phyloP scores from a whole-genome alignment of 2,113 vertebrate species.

The Megalops atlanticus region DNA sequence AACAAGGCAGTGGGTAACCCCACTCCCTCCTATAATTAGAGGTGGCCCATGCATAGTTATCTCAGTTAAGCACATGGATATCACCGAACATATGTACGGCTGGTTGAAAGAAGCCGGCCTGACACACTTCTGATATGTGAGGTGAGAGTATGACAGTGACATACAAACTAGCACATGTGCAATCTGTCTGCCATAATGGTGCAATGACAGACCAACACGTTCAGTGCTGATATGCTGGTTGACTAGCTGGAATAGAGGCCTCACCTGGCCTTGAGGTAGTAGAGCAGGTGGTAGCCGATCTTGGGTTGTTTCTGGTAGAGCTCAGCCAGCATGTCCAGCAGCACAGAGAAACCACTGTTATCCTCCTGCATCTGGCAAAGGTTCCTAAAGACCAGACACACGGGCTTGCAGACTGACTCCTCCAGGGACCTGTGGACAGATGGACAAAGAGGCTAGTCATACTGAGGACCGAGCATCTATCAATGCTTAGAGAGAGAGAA shows the following conservation, averaged over 20 bases:
- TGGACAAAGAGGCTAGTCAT: background rate
- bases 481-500: no score
- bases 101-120: background rate
- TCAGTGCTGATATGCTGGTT: no score
- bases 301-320: slow-evolving; percentile 97
- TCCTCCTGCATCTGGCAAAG: slow-evolving; percentile 97
- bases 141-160: no score
- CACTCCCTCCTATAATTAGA: background rate
- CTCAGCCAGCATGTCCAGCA: slow-evolving; percentile 89
- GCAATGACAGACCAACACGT: no score
- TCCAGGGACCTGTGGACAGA: slow-evolving; percentile 68
- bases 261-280: slow-evolving; percentile 92
- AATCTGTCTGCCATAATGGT: no score
- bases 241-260: background rate
- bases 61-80: background rate
- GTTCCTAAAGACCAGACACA: slow-evolving; percentile 95
- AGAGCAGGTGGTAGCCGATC: slow-evolving; percentile 93
- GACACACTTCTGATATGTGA: no score
- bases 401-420: slow-evolving; percentile 90
- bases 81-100: background rate
- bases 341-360: slow-evolving; percentile 88
- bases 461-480: no score
- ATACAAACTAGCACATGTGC: no score
- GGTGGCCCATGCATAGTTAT: background rate
- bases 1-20: background rate